Conservation (phyloP, 2,113 vertebrate genomes). For the Fregata magnificens region DNA sequence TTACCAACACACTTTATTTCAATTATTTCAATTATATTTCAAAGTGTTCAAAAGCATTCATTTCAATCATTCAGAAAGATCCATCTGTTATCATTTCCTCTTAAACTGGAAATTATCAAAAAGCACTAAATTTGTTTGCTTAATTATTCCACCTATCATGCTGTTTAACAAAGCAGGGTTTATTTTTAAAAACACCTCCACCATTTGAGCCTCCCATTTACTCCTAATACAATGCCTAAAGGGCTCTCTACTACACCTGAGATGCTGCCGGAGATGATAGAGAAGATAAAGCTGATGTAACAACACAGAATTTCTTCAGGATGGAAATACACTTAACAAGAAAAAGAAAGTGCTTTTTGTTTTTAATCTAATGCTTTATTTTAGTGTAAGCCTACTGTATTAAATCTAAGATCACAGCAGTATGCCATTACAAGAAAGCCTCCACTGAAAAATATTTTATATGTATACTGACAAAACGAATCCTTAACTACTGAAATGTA, state of each 20-base stretch:
- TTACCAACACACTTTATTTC: not conserved
- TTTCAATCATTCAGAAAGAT: not conserved
- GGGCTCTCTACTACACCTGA: not conserved
- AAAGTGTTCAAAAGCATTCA: not conserved
- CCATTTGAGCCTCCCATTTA: not conserved
- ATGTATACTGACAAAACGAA: not conserved
- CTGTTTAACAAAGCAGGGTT: not conserved
- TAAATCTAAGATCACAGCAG: not conserved
- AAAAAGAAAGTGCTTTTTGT: not conserved
- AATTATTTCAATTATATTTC: not conserved
- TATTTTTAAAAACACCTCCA: not conserved
- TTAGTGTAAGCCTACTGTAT: not conserved
- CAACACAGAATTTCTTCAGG: not conserved
- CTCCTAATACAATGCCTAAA: not conserved
- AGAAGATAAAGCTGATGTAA: not conserved
- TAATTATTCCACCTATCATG: not conserved
- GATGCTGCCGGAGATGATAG: fast-evolving
- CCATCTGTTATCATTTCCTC: not conserved
- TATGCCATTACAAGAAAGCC: not conserved
- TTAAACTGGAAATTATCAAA: not conserved
- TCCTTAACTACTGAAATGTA: not conserved
- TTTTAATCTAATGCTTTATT: not conserved
- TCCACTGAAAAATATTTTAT: not conserved
- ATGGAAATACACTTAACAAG: not conserved
- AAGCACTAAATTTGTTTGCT: not conserved